Evolutionary conservation across 2,113 vertebrate species (phyloP).

Genomic region (Rhegmatorhina hoffmannsi): DNA sequence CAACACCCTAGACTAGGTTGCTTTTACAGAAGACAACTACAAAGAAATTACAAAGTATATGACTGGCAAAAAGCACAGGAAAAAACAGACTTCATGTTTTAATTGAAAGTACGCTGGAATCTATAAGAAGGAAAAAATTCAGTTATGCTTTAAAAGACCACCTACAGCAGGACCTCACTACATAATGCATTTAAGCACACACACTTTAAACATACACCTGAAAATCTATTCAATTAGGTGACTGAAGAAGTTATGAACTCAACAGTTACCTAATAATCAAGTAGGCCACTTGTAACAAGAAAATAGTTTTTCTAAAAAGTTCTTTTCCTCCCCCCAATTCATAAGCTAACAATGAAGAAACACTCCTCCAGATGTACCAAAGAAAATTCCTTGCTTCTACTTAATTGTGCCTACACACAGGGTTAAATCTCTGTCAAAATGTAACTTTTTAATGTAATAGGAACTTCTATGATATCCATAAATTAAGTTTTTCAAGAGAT

Average conservation of each 20-base stretch:
- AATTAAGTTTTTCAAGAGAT: neutral
- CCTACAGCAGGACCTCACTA: neutral
- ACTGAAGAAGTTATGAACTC: neutral
- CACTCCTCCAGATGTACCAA: neutral
- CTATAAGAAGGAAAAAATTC: neutral
- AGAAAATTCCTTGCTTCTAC: neutral
- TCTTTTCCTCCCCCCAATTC: neutral
- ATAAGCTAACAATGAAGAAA: neutral
- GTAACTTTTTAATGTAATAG: neutral
- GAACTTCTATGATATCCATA: neutral
- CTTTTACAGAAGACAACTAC: neutral
- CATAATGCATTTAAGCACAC: neutral
- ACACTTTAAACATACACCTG: neutral
- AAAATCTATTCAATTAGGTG: neutral
- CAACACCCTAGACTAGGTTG: neutral
- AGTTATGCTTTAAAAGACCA: neutral
- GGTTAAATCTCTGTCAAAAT: neutral
- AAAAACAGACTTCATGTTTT: neutral
- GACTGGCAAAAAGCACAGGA: neutral
- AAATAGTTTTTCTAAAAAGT: fast-evolving
- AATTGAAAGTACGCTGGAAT: neutral
- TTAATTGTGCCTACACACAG: neutral
- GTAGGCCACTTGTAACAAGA: neutral
- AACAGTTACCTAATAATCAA: neutral
- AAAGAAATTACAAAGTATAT: neutral